Base-by-base conservation (phyloP, 2,797 vertebrate genomes). In the Sebastes miniatus region DNA sequence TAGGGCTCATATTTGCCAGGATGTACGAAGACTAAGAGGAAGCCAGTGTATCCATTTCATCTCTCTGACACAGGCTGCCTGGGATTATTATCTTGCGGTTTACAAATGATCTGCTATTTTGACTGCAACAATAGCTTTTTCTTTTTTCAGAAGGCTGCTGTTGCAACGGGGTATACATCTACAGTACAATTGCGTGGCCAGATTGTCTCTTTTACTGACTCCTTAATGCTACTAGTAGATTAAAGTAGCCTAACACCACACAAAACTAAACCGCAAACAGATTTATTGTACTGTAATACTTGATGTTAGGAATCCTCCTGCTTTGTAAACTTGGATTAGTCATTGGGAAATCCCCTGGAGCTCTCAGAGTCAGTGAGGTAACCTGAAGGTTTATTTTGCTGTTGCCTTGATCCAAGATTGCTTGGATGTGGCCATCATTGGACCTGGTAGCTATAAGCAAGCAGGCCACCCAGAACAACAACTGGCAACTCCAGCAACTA, bases 91-190 rank as follows among this genome's bases (percentile, higher is more conserved):
- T 88, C 82, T 64, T 67, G 77, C 2, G 67, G 87, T 91, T 90
- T 92, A 85, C 83, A 85, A 88, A 91, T 88, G 9, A 87, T 83
- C 58, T 36, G 63, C 73, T 85, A 73, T 85, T 90, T 93, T 90
- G 81, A 86, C 79, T 62, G 70, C n/a, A 84, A 77, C 81, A 85
- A 59, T 77, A 58, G 63, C 72, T 43, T 78, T 29, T 65, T 80
- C n/a, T 80, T 80, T 16, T 83, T 79, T 22, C 22, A 79, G 59
- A 69, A 67, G 20, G 22, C 34, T 77, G 34, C 73, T 69, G 69
- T 65, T 34, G 79, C 57, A 73, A 29, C 2, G 3, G 54, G 34
- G 13, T 77, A 27, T 52, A 58, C 67, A 65, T 34, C 71, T 72
- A 43, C 32, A 59, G 34, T 13, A 10, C 13, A 36, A 34, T 3